A percentile compares a stretch with the other conserved stretches of the same genome.
Conservation (phyloP, 2,113 vertebrate genomes). For the Tenrec ecaudatus region DNA sequence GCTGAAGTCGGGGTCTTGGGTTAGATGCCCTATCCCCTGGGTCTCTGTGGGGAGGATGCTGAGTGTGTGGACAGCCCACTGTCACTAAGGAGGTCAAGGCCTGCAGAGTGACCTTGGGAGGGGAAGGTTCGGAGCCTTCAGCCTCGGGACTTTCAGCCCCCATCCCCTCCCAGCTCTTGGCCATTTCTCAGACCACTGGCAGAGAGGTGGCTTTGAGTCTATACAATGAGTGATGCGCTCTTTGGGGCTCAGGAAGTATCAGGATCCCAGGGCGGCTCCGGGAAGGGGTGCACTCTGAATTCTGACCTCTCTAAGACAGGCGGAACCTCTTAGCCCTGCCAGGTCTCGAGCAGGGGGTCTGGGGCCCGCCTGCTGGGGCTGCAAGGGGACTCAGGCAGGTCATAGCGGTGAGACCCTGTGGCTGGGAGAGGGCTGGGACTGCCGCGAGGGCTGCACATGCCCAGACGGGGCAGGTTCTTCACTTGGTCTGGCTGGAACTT, state of each 20-base stretch:
- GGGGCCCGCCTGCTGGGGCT: not conserved
- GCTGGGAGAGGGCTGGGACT: not conserved
- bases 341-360: not conserved
- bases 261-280: not conserved
- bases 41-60: not conserved
- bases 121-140: not conserved
- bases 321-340: not conserved
- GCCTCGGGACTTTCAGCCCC: not conserved
- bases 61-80: not conserved
- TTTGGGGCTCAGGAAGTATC: not conserved
- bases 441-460: not conserved
- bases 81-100: not conserved
- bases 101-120: not conserved
- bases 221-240: not conserved
- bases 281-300: not conserved
- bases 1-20: not conserved
- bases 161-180: not conserved
- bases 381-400: not conserved
- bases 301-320: not conserved
- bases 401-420: not conserved
- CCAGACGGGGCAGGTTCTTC: not conserved
- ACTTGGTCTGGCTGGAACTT: not conserved
- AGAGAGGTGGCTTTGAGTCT: not conserved
- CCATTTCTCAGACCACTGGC: not conserved
- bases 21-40: not conserved